Conservation (phyloP, 2,113 vertebrate species). For the Pachyramphus minor region DNA sequence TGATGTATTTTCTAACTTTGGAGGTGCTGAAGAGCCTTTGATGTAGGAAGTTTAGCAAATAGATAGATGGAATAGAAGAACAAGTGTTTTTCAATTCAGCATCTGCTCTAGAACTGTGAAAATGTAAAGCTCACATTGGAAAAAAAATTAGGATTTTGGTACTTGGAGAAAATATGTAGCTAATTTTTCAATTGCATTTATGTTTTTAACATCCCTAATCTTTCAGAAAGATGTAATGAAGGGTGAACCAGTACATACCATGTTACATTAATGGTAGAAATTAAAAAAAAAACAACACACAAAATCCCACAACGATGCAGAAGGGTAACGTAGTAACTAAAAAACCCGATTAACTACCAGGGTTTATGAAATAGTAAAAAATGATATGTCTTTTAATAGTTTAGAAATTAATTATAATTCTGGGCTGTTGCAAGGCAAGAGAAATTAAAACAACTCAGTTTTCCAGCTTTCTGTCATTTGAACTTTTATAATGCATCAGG, state of each 20-base stretch:
- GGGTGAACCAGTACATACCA: background rate
- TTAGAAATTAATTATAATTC: background rate
- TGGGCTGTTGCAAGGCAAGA: background rate
- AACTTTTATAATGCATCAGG: background rate
- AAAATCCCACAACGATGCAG: fast-evolving
- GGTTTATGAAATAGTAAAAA: background rate
- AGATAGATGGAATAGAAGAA: background rate
- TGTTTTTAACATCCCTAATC: background rate
- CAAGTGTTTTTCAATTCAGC: background rate
- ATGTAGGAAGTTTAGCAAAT: fast-evolving
- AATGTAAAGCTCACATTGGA: background rate
- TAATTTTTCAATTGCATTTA: background rate
- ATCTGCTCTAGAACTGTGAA: background rate
- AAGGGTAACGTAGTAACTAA: background rate
- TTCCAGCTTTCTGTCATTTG: background rate
- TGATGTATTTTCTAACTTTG: background rate
- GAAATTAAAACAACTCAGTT: background rate
- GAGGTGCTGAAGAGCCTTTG: background rate
- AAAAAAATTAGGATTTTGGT: background rate
- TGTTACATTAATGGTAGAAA: background rate
- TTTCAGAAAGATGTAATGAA: background rate
- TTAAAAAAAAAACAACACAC: background rate
- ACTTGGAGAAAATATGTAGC: background rate
- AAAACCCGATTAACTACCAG: background rate
- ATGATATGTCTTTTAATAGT: background rate